Evolutionary conservation across 2,888 invertebrate genomes (phyloP), one percentile per base, ranked within the genome.

Genomic region (Papilio gigon): DNA sequence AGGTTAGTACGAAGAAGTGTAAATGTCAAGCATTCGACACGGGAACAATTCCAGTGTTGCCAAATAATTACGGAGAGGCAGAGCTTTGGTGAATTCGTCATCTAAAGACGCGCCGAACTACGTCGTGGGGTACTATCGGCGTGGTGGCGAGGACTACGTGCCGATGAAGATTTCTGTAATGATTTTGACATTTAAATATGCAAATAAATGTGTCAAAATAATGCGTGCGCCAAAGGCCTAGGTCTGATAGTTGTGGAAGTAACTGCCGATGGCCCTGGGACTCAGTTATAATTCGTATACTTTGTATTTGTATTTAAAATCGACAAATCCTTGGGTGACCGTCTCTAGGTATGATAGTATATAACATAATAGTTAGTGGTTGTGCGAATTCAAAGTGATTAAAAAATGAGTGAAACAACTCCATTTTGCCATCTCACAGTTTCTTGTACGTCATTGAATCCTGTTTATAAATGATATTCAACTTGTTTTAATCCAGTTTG

Each of bases 401-500:
- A 40, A 40, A 22, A 5, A 22, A 22, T 1, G 22, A 22, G 22
- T 22, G 22, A 12, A 47, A 4, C 47, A 17, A 30, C 1, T 56
- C 11, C 0, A n/a, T 53, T 53, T 27, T 1, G n/a, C 4, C 12
- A 47, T 22, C 30, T n/a, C 0, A 8, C 6, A 65, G 11, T 61
- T 70, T 56, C n/a, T 12, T 53, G 70, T 61, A 58, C 67, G 56
- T 40, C 30, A 35, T 63, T 71, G 62, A 62, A 42, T 35, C 35
- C 62, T 69, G 67, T 73, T 72, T 80, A 79, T 78, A 82, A 85
- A 85, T 83, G 75, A 80, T 81, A 84, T 81, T 73, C 72, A 80
- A 83, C 76, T 81, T 78, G 76, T 81, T 80, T 80, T 84, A 84
- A 86, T 83, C 80, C 78, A 71, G 78, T 82, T 76, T 73, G 71